Evolutionary conservation across 2,888 invertebrate genomes (phyloP), one percentile per base, ranked within the genome.

Genomic region (Amphiduros pacificus): DNA sequence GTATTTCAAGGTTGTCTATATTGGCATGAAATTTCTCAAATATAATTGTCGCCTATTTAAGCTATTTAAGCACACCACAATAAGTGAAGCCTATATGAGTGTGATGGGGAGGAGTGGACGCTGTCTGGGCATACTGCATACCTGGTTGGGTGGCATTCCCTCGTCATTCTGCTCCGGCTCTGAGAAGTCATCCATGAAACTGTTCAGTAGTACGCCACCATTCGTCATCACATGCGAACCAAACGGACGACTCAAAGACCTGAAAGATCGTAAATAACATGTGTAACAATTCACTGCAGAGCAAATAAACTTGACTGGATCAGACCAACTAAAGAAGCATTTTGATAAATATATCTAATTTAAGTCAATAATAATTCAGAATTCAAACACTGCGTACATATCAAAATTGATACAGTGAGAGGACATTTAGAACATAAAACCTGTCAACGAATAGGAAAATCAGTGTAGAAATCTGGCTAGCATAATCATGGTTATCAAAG

Each of bases 141-240:
- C n/a, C 6, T 22, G 9, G 5, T 22, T 17, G 4, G 22, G 44
- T 22, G 22, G 6, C 6, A 44, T 6, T 5, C 44, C 44, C 6
- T 44, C 22, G n/a, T 44, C 22, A 6, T 44, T 22, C n/a, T 22
- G 6, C 5, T 44, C 44, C 5, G 44, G 20, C n/a, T 20, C 44
- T 20, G 29, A 48, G 57, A 79, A 79, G 64, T 77, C 75, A 14
- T 68, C 69, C 75, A 79, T 73, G 50, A 75, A 69, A 58, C 76
- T 74, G 63, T 79, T 79, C n/a, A 79, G 70, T 4, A 78, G 44
- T 31, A 79, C 75, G 6, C 78, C 78, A 26, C 66, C 62, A 17
- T 67, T 60, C 28, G 77, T 76, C 60, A 76, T 64, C 11, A 77
- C 48, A 61, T 71, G 67, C 17, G 76, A 72, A 0, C 80, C 80